Evolutionary conservation across 2,888 invertebrate genomes (phyloP), one percentile per base, ranked within the genome.

Genomic region (Aporophyla nigra): DNA sequence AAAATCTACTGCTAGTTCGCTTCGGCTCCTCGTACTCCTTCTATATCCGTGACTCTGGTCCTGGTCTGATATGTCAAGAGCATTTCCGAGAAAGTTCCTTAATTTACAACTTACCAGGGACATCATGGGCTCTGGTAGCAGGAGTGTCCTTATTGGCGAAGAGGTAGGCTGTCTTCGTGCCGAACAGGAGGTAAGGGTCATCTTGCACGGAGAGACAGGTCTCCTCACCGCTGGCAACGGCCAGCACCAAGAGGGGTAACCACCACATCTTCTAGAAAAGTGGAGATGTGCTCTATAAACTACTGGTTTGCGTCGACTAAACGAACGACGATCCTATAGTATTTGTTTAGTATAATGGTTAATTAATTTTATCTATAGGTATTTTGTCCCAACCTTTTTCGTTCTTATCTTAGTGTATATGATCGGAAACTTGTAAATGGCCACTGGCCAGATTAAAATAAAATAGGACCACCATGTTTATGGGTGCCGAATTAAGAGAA

Each of bases 111-210:
- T 97, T 94, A 98, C 98, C 97, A 86, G 97, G 97, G 59, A 98
- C 97, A 71, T 97, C 96, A 82, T 98, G 97, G 74, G 97, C 97
- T 79, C 96, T 97, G 0, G 96, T 96, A 75, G 97, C 96, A 56
- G 97, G 97, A 62, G 97, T 97, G 80, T 97, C 92, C 76, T 87
- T 91, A 58, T 92, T 97, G 24, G 97, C 97, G 86, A 98, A 97
- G 87, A 98, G 97, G 91, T 98, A 99, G 0, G 98, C 97, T 0
- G 98, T 98, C 94, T 98, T 98, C 9, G 98, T 97, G 16, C 97
- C 98, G 91, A 98, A 98, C 71, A 97, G 96, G 24, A 98, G 91
- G 89, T 98, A 98, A 0, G 98, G 98, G 75, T 97, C 96, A 40
- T 97, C 95, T 78, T 98, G 97, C 0, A 94, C 93, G 0, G 97